Conservation (phyloP, 64 coral and sea anemone species). For the Montipora capricornis region DNA sequence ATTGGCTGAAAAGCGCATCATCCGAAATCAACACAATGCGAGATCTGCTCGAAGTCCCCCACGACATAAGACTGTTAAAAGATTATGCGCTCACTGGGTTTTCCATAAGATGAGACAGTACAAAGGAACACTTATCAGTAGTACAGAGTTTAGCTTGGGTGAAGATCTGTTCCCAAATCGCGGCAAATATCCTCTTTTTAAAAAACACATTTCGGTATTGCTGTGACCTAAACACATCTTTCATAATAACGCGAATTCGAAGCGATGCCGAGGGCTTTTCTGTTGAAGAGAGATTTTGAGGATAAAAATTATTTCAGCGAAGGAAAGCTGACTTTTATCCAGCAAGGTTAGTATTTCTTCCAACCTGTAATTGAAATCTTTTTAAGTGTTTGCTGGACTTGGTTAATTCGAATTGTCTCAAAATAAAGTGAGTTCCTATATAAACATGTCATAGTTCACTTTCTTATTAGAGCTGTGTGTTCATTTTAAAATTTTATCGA, state of each 20-base stretch:
- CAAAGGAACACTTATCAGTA: slow-evolving; percentile 21
- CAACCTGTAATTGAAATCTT: not conserved
- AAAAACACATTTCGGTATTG: slow-evolving; percentile 8
- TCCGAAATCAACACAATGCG: slow-evolving; percentile 70
- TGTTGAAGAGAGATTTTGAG: slow-evolving; percentile 68
- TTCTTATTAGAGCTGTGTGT: slow-evolving; percentile 66
- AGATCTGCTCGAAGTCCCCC: slow-evolving; percentile 54
- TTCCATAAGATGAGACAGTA: slow-evolving; percentile 30
- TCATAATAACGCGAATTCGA: slow-evolving; percentile 22
- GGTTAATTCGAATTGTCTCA: slow-evolving; percentile 53
- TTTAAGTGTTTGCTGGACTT: slow-evolving; percentile 38
- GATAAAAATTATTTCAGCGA: slow-evolving; percentile 21
- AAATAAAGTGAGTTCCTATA: slow-evolving; percentile 45
- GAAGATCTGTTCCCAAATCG: not conserved
- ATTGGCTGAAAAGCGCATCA: slow-evolving; percentile 56
- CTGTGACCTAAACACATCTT: not conserved
- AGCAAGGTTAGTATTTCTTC: slow-evolving; percentile 23
- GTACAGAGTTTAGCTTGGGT: slow-evolving; percentile 21
- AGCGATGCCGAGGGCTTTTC: slow-evolving; percentile 80
- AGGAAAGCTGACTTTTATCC: slow-evolving; percentile 5
- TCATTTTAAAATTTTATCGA: slow-evolving; percentile 71
- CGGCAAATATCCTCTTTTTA: slow-evolving; percentile 19
- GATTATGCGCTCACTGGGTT: slow-evolving; percentile 64
- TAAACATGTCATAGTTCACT: slow-evolving; percentile 65
- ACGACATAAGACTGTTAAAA: slow-evolving; percentile 81